Evolutionary conservation across 2,888 invertebrate genomes (phyloP).

Genomic region (Archips xylosteana): DNA sequence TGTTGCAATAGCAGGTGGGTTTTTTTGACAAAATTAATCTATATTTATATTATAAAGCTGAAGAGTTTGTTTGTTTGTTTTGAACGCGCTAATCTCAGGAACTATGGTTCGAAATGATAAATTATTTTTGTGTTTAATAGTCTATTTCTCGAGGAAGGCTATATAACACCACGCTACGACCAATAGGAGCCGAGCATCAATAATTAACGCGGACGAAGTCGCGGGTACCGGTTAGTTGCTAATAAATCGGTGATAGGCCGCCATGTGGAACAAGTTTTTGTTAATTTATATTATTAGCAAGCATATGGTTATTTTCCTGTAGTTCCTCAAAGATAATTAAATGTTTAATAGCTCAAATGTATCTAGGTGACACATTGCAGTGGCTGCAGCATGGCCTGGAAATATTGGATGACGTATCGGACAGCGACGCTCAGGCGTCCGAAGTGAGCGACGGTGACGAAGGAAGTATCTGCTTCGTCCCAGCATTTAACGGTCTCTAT

Average conservation of each 20-base stretch:
- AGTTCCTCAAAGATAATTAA: background rate
- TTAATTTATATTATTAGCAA: background rate
- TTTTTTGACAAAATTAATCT: background rate
- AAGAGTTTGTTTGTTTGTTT: no score
- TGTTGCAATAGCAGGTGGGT: slow-evolving; percentile 91
- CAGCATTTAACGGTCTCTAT: slow-evolving; percentile 98
- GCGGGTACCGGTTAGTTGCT: background rate
- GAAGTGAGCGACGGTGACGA: slow-evolving; percentile 73
- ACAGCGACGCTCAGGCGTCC: slow-evolving; percentile 85
- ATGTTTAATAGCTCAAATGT: slow-evolving; percentile 41
- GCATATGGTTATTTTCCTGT: background rate
- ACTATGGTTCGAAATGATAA: no score
- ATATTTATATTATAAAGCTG: no score
- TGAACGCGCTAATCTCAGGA: no score
- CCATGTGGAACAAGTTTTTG: background rate
- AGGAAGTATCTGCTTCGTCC: slow-evolving; percentile 97
- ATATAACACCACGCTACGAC: no score
- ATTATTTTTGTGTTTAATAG: no score
- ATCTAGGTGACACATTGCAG: slow-evolving; percentile 90
- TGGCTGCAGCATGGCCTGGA: slow-evolving; percentile 96
- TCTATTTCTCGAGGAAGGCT: no score
- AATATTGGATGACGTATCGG: slow-evolving; percentile 88
- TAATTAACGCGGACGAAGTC: no score
- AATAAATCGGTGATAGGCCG: no score
- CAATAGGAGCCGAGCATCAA: no score